Percentiles rank a stretch among this genome's conserved stretches.
Conservation (phyloP, 2,888 invertebrate species). For the Cosmorhoe ocellata region DNA sequence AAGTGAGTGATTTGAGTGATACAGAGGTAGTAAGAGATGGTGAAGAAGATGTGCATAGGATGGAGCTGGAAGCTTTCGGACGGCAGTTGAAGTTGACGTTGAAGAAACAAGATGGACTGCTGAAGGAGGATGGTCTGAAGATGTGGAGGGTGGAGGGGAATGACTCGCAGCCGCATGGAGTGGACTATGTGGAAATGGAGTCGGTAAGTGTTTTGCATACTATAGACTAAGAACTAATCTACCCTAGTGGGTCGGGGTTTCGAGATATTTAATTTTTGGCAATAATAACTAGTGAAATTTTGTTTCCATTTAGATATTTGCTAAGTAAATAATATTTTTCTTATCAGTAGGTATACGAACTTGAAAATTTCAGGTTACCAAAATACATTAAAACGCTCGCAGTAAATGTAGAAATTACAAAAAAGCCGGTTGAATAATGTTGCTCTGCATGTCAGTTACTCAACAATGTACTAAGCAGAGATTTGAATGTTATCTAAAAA, state of each 20-base stretch:
- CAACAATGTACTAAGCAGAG: constrained; percentile 10
- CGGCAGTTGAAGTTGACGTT: constrained; percentile 87
- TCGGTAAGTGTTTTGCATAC: constrained; percentile 82
- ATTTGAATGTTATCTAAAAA: constrained; percentile 25
- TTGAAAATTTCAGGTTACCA: no score
- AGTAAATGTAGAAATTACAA: no score
- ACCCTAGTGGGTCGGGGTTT: no score
- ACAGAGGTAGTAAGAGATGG: constrained; percentile 58
- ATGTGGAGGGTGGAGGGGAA: constrained; percentile 92
- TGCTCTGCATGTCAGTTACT: constrained; percentile 4
- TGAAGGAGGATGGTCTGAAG: constrained; percentile 89
- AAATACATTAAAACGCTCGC: no score
- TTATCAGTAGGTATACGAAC: no score
- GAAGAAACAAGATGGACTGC: constrained; percentile 89
- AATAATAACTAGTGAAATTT: no score
- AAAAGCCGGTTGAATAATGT: no score
- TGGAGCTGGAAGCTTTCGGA: constrained; percentile 92
- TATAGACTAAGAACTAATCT: no score
- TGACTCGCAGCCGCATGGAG: constrained; percentile 88
- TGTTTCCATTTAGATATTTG: no score
- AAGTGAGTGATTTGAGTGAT: constrained; percentile 54
- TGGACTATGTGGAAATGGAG: constrained; percentile 89
- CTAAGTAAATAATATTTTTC: no score
- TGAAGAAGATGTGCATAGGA: constrained; percentile 82
- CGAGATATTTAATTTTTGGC: no score